phyloP scores from a whole-genome alignment of 1,140 invertebrate species.

The Drosophila athabasca region DNA sequence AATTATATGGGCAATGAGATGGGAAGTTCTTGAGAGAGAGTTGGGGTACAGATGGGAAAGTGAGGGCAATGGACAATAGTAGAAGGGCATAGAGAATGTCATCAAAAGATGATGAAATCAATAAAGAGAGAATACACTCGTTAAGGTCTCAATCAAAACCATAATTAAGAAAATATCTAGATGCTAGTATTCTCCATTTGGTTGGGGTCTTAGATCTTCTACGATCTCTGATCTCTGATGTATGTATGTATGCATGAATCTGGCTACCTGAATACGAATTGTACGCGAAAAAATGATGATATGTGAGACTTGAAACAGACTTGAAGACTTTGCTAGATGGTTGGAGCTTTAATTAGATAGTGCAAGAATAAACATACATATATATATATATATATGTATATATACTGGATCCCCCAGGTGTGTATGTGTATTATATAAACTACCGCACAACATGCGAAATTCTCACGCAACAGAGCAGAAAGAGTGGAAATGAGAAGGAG shows the following conservation, averaged over 20 bases:
- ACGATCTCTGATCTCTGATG: background rate
- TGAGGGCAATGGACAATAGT: constrained; percentile 36
- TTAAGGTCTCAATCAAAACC: no score
- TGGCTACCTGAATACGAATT: background rate
- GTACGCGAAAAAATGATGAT: constrained; percentile 20
- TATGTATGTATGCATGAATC: background rate
- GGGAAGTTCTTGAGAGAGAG: no score
- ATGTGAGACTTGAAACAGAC: constrained; percentile 40
- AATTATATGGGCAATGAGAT: no score
- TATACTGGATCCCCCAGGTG: no score
- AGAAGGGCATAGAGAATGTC: constrained; percentile 17
- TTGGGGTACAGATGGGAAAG: no score
- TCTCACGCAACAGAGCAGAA: constrained; percentile 75
- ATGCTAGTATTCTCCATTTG: no score
- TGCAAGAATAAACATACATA: constrained; percentile 38
- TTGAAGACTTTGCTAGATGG: constrained; percentile 38
- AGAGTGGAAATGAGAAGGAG: constrained; percentile 24
- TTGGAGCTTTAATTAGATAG: constrained; percentile 41
- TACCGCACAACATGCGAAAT: constrained; percentile 68
- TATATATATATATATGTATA: background rate
- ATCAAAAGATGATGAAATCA: background rate
- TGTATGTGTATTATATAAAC: constrained; percentile 38
- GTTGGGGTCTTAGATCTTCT: no score
- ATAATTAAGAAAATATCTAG: no score
- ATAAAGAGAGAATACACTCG: no score